phyloP scores from a whole-genome alignment of 2,797 vertebrate genomes.

The Cossypha niveicapilla region DNA sequence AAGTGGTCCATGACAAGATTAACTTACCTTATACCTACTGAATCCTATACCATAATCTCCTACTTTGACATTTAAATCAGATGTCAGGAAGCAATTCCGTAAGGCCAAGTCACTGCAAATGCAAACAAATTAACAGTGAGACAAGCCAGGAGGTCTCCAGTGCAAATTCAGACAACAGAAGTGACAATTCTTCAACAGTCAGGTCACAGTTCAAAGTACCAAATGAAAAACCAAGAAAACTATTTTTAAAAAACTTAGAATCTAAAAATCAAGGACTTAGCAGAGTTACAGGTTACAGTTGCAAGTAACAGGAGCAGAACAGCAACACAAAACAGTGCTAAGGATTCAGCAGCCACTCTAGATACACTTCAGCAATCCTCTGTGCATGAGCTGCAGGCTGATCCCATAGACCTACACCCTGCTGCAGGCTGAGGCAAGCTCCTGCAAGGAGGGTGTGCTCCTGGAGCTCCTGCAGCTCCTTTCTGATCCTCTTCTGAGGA shows the following conservation, averaged over 20 bases:
- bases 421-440: neutral
- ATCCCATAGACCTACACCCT: neutral
- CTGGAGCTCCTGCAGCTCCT: neutral
- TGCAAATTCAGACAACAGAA: neutral
- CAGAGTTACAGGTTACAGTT: neutral
- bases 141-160: neutral
- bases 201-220: neutral
- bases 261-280: no score
- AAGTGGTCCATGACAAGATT: neutral
- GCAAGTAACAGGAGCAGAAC: neutral
- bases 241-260: neutral
- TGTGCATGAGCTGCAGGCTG: neutral
- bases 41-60: conserved; percentile 94
- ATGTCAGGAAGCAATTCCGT: conserved; percentile 93
- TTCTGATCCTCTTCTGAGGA: neutral
- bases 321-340: neutral
- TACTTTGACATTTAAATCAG: conserved; percentile 94
- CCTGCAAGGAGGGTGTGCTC: neutral
- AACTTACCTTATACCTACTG: conserved; percentile 89
- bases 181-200: neutral
- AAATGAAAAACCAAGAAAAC: neutral
- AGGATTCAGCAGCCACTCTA: neutral
- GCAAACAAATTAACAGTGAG: neutral
- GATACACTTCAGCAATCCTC: neutral
- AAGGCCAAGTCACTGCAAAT: conserved; percentile 88